A percentile compares a stretch with the other conserved stretches of the same genome.
Conservation (phyloP, 2,888 invertebrate species). For the Pachymerium ferrugineum region DNA sequence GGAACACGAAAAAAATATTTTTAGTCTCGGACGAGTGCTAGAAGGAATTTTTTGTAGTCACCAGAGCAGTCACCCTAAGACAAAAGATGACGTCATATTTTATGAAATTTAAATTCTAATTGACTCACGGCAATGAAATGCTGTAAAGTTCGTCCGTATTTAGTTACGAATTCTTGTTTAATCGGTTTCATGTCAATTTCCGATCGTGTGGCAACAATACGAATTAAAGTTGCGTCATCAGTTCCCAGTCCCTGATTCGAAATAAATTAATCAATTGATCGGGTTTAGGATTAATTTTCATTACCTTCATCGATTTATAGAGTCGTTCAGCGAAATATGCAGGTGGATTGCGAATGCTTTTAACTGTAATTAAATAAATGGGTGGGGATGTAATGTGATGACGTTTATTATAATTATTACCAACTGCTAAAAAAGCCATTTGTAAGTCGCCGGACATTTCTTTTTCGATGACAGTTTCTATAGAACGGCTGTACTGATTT, state of each 20-base stretch:
- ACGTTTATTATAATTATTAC: slow-evolving; percentile 39
- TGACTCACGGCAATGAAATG: slow-evolving; percentile 33
- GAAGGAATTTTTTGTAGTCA: slow-evolving; percentile 21
- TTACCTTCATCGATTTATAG: slow-evolving; percentile 46
- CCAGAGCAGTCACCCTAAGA: slow-evolving; percentile 9
- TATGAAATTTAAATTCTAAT: neutral
- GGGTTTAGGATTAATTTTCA: no score
- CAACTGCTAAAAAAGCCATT: slow-evolving; percentile 45
- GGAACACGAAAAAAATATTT: neutral
- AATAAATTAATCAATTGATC: slow-evolving; percentile 3
- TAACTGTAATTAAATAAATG: slow-evolving; percentile 42
- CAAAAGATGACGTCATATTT: neutral
- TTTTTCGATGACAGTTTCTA: slow-evolving; percentile 42
- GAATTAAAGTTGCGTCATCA: slow-evolving; percentile 49
- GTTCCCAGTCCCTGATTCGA: slow-evolving; percentile 46
- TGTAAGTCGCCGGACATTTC: slow-evolving; percentile 46
- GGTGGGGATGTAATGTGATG: neutral
- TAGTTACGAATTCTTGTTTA: slow-evolving; percentile 34
- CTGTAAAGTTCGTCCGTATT: slow-evolving; percentile 32
- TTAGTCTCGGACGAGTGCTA: slow-evolving; percentile 17
- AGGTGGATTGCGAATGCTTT: slow-evolving; percentile 44
- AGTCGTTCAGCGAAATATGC: slow-evolving; percentile 48
- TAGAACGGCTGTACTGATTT: slow-evolving; percentile 44
- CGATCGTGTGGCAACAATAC: slow-evolving; percentile 41
- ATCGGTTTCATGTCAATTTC: slow-evolving; percentile 35